A percentile compares a stretch with the other conserved stretches of the same genome.
Conservation (phyloP, 2,888 invertebrate species). For the Pseudococcus jackbeardsleyi region DNA sequence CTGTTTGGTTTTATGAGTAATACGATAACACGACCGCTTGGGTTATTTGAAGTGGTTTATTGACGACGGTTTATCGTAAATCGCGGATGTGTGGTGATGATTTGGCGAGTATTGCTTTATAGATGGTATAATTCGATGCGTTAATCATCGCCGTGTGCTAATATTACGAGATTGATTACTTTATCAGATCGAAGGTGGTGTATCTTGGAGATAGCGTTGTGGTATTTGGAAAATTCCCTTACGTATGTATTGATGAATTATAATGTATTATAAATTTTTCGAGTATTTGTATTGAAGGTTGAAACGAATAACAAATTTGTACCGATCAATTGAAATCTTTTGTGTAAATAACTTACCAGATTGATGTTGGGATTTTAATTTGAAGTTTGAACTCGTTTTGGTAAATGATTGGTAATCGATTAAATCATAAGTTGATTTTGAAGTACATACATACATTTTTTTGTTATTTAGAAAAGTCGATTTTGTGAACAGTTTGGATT, state of each 20-base stretch:
- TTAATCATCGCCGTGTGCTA: background rate
- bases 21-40: constrained; percentile 4
- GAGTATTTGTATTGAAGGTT: background rate
- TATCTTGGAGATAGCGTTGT: background rate
- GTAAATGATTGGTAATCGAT: no score
- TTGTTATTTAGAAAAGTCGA: no score
- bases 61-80: constrained; percentile 11
- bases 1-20: constrained; percentile 17
- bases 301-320: no score
- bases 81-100: background rate
- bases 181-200: background rate
- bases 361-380: no score
- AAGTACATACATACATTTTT: no score
- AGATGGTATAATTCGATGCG: background rate
- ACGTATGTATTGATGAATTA: background rate
- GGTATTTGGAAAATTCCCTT: background rate
- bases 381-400: no score
- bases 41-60: constrained; percentile 8
- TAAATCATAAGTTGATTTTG: no score
- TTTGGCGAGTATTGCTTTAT: background rate
- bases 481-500: no score
- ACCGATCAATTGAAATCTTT: no score
- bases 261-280: background rate
- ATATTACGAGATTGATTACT: background rate
- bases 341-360: no score